phyloP scores from a whole-genome alignment of 2,797 vertebrate species.

The Tauraco hartlaubi region DNA sequence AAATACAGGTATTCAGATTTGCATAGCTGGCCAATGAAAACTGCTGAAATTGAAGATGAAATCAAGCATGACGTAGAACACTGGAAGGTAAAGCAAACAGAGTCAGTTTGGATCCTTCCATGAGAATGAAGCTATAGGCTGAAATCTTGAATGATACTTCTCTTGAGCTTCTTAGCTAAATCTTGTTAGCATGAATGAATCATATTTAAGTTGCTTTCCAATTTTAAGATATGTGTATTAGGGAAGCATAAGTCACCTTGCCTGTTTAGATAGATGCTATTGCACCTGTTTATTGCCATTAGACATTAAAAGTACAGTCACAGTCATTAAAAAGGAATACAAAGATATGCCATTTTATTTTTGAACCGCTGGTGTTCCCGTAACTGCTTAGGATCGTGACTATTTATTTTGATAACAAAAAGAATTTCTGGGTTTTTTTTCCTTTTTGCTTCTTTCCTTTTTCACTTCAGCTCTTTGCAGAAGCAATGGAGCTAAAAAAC shows the following conservation, averaged over 20 bases:
- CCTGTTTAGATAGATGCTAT: background rate
- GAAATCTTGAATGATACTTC: background rate
- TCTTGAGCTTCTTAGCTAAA: background rate
- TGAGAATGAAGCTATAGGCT: background rate
- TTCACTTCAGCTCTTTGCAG: background rate
- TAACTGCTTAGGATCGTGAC: background rate
- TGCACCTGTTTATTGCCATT: background rate
- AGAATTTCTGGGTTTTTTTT: fast-evolving
- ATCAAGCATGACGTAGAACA: background rate
- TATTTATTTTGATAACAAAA: background rate
- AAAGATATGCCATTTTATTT: background rate
- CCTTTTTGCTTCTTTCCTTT: background rate
- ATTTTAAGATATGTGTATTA: background rate
- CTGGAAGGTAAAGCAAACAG: background rate
- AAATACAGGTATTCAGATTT: background rate
- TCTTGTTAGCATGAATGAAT: background rate
- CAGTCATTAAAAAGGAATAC: background rate
- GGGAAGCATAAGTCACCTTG: background rate
- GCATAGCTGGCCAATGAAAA: background rate
- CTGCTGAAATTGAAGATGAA: background rate
- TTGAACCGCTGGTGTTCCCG: background rate
- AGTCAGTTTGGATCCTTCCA: background rate
- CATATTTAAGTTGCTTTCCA: background rate
- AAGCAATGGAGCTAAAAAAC: background rate
- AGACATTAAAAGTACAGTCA: background rate